These are phyloP conservation scores for Hypolimnas misippus DNA, from an alignment of 2,888 invertebrate species.

Conservation along the genomic window DNA sequence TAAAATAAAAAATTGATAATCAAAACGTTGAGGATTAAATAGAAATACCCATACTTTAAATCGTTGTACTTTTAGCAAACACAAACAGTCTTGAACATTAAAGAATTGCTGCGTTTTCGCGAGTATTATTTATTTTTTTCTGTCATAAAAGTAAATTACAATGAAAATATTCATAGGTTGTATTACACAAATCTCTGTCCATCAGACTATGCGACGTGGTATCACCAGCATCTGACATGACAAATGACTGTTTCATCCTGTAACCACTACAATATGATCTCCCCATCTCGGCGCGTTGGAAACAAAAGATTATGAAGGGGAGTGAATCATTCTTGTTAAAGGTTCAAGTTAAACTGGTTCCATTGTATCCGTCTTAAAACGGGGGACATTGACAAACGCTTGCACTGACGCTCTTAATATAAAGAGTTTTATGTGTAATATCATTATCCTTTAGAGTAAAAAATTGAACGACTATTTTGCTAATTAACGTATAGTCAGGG, in stretches of 20 bases:
- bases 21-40: not conserved
- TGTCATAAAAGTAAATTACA: constrained; percentile 38
- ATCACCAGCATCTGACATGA: constrained; percentile 78
- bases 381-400: constrained; percentile 64
- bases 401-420: constrained; percentile 22
- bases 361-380: constrained; percentile 60
- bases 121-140: not conserved
- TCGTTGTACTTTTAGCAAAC: not conserved
- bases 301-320: constrained; percentile 20
- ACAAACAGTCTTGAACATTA: not conserved
- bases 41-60: not conserved
- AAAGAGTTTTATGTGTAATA: constrained; percentile 36
- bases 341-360: constrained; percentile 52
- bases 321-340: constrained; percentile 17
- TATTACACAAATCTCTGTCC: constrained; percentile 75
- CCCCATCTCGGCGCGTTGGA: constrained; percentile 27
- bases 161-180: constrained; percentile 71
- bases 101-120: not conserved
- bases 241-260: constrained; percentile 65
- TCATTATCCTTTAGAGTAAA: constrained; percentile 17
- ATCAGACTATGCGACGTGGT: constrained; percentile 66
- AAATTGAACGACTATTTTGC: constrained; percentile 10
- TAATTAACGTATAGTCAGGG: not conserved
- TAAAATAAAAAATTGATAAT: too few species aligned
- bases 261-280: constrained; percentile 54